Evolutionary conservation across 2,888 invertebrate genomes (phyloP).

Genomic region (Phlogophora meticulosa): DNA sequence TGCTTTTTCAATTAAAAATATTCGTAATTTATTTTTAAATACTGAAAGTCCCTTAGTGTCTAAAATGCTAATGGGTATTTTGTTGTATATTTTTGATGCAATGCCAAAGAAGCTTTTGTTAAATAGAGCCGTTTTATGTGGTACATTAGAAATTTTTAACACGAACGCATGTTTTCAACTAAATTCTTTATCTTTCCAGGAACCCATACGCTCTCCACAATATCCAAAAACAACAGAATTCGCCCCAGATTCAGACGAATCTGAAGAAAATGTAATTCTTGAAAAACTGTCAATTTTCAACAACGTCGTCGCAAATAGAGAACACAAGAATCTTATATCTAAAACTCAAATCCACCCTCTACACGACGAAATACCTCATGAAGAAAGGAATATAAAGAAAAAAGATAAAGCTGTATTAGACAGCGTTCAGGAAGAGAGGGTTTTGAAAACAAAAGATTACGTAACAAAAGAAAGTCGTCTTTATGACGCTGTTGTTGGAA

Average conservation of each 20-base stretch:
- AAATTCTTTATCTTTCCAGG: conserved; percentile 70
- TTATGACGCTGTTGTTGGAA: conserved; percentile 11
- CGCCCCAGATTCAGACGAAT: conserved; percentile 63
- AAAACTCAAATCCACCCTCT: conserved; percentile 85
- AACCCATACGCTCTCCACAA: conserved; percentile 76
- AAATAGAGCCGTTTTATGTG: too few species aligned
- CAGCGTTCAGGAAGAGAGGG: background rate
- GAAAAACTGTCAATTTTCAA: conserved; percentile 85
- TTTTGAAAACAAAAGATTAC: conserved; percentile 4
- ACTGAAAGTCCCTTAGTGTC: too few species aligned
- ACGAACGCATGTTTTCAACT: too few species aligned
- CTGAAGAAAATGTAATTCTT: conserved; percentile 76
- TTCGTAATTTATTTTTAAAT: too few species aligned
- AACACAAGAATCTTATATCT: conserved; percentile 73
- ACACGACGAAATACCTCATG: conserved; percentile 80
- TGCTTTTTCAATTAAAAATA: too few species aligned
- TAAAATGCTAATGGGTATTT: too few species aligned
- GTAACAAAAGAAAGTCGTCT: conserved; percentile 5
- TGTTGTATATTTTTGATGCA: too few species aligned
- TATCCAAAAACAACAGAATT: conserved; percentile 48
- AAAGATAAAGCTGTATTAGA: conserved; percentile 80
- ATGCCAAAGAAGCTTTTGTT: too few species aligned
- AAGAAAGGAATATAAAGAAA: conserved; percentile 83
- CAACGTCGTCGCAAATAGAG: conserved; percentile 77
- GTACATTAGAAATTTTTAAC: too few species aligned